Percentiles rank a stretch among this genome's conserved stretches.
phyloP scores from a whole-genome alignment of 2,113 vertebrate genomes.

The Gallinago paraguaiae region DNA sequence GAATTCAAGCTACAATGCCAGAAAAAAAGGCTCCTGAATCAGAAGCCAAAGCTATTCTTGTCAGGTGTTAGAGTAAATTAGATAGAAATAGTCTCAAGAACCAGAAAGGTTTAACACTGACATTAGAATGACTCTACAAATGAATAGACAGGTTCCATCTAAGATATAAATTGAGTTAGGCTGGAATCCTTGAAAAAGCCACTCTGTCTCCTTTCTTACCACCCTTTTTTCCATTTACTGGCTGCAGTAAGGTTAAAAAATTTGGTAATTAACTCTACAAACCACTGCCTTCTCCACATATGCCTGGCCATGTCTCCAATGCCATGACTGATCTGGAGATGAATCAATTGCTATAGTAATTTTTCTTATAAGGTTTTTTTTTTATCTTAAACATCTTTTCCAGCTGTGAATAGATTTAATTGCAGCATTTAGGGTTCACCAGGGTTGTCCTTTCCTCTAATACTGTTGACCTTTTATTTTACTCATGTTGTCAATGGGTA shows the following conservation, averaged over 20 bases:
- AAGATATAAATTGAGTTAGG: neutral
- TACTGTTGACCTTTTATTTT: neutral
- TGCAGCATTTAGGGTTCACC: neutral
- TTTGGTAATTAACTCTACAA: neutral
- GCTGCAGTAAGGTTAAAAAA: neutral
- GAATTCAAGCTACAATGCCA: neutral
- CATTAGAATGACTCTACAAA: neutral
- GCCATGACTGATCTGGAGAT: neutral
- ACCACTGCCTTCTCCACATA: neutral
- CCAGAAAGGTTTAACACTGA: neutral
- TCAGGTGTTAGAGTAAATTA: neutral
- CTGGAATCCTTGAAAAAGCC: neutral
- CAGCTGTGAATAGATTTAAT: neutral
- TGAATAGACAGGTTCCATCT: neutral
- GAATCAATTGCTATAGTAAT: neutral
- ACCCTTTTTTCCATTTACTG: neutral
- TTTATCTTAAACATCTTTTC: neutral
- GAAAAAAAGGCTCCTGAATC: neutral
- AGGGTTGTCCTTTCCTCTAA: neutral
- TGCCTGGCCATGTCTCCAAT: neutral
- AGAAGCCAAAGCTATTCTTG: neutral
- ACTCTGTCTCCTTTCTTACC: neutral
- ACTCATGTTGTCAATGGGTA: neutral
- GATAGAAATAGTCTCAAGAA: neutral
- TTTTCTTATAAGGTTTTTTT: neutral